phyloP scores from a whole-genome alignment of 2,113 vertebrate genomes.

The Microtus pennsylvanicus region DNA sequence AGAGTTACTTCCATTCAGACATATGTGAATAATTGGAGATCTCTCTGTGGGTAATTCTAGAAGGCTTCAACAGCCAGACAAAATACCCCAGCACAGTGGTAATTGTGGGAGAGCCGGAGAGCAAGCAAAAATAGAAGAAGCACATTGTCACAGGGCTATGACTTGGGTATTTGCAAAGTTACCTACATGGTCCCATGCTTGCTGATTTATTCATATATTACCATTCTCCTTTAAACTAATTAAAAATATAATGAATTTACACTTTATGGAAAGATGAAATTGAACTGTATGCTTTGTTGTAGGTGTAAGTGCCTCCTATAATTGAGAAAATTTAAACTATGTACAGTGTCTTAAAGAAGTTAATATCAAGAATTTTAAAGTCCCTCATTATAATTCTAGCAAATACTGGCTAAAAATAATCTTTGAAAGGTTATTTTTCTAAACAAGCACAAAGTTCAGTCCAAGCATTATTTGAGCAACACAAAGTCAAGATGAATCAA shows the following conservation, averaged over 20 bases:
- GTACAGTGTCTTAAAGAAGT: not conserved
- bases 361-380: slow-evolving; percentile 51
- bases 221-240: not conserved
- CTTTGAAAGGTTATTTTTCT: not conserved
- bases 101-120: not conserved
- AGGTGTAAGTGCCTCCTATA: not conserved
- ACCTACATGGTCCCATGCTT: not conserved
- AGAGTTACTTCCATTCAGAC: no score
- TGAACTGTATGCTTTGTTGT: not conserved
- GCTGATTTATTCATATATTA: slow-evolving; percentile 21
- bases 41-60: not conserved
- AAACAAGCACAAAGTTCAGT: slow-evolving; percentile 28
- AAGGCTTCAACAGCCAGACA: not conserved
- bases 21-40: not conserved
- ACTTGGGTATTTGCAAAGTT: not conserved
- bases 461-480: not conserved
- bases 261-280: slow-evolving; percentile 39
- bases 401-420: not conserved
- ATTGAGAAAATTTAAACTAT: slow-evolving; percentile 16
- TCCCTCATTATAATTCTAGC: slow-evolving; percentile 17
- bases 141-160: not conserved
- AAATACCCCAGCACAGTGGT: not conserved
- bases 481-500: slow-evolving; percentile 47
- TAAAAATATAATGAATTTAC: slow-evolving; percentile 6
- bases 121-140: not conserved